phyloP scores from a whole-genome alignment of 1,140 invertebrate species.

The Phymastichus coffea region DNA sequence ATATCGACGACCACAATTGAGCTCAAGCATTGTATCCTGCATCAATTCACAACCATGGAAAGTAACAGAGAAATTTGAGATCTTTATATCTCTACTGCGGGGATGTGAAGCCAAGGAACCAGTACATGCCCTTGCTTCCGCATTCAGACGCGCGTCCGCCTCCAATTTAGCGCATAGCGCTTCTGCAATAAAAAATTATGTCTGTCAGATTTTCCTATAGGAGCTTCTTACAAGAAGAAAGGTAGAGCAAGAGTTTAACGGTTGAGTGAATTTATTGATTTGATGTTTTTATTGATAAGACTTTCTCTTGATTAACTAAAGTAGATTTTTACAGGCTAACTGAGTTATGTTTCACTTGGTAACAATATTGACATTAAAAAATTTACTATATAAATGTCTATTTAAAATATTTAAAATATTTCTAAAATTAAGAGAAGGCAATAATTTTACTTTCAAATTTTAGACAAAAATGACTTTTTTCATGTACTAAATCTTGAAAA shows the following conservation, averaged over 20 bases:
- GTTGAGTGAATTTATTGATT: too few species aligned
- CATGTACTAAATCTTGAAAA: too few species aligned
- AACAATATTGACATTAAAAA: too few species aligned
- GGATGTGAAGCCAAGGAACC: constrained; percentile 94
- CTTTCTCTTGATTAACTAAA: too few species aligned
- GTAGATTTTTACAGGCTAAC: too few species aligned
- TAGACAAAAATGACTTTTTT: too few species aligned
- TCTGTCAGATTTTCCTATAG: neutral
- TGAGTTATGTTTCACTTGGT: too few species aligned
- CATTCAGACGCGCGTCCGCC: constrained; percentile 85
- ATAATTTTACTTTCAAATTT: too few species aligned
- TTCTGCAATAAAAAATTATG: constrained; percentile 58
- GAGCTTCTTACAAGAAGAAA: constrained; percentile 13
- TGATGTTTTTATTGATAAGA: neutral
- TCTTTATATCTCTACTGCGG: constrained; percentile 93
- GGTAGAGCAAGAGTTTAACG: too few species aligned
- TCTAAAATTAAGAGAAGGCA: too few species aligned
- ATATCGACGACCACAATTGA: constrained; percentile 96
- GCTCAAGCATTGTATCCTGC: constrained; percentile 92
- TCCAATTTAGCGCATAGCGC: constrained; percentile 85
- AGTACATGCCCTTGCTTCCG: constrained; percentile 91
- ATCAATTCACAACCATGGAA: constrained; percentile 97
- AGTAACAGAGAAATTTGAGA: constrained; percentile 95
- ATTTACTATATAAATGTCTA: too few species aligned
- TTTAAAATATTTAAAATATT: too few species aligned